A percentile compares a stretch with the other conserved stretches of the same genome.
These are phyloP conservation scores for Morpho helenor DNA, from an alignment of 2,888 invertebrate species.

Conservation along the genomic window DNA sequence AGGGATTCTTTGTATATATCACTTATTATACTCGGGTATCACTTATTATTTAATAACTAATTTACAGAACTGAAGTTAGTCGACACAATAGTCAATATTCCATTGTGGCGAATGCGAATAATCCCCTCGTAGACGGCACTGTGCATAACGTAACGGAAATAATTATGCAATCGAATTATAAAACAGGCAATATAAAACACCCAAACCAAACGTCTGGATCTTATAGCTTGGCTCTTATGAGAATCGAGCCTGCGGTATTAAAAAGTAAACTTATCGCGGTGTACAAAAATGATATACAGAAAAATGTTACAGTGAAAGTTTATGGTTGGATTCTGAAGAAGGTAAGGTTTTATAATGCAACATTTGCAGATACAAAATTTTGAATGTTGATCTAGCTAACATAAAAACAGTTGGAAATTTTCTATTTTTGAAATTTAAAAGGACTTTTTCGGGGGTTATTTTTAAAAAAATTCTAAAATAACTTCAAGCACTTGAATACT, in stretches of 20 bases:
- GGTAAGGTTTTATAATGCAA: slow-evolving; percentile 28
- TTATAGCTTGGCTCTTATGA: slow-evolving; percentile 32
- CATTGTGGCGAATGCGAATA: slow-evolving; percentile 37
- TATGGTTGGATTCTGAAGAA: slow-evolving; percentile 42
- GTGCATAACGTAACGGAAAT: slow-evolving; percentile 39
- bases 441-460: too few species aligned
- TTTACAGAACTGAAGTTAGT: background rate
- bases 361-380: too few species aligned
- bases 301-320: slow-evolving; percentile 28
- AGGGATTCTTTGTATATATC: too few species aligned
- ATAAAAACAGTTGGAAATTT: too few species aligned
- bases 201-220: background rate
- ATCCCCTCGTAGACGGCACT: slow-evolving; percentile 43
- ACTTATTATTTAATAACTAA: background rate
- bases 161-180: slow-evolving; percentile 24
- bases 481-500: too few species aligned
- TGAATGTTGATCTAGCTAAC: too few species aligned
- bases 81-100: slow-evolving; percentile 34
- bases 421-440: too few species aligned
- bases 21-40: background rate
- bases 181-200: background rate
- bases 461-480: too few species aligned
- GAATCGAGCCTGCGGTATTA: slow-evolving; percentile 28
- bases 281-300: slow-evolving; percentile 6
- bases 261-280: slow-evolving; percentile 17